Percentiles rank a stretch among this genome's conserved stretches.
Conservation (phyloP, 1,140 invertebrate species). For the Drosophila mayri region DNA sequence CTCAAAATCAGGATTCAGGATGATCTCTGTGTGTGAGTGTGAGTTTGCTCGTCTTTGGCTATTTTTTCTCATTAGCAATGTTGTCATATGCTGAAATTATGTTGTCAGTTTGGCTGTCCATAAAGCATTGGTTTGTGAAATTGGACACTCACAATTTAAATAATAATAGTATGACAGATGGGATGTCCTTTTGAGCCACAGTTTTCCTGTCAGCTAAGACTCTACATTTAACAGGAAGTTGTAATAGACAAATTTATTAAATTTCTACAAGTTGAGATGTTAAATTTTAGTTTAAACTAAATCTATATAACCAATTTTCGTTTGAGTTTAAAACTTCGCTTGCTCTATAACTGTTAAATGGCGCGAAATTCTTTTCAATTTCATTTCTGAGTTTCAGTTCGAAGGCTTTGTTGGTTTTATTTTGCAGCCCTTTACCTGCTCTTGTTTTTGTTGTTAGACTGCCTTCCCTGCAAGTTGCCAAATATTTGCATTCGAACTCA, state of each 20-base stretch:
- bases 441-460: conserved; percentile 26
- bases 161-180: conserved; percentile 33
- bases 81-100: conserved; percentile 79
- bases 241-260: not conserved
- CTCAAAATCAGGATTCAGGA: conserved; percentile 17
- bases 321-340: not conserved
- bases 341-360: conserved; percentile 65
- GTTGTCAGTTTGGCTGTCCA: conserved; percentile 71
- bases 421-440: not conserved
- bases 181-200: not conserved
- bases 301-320: not conserved
- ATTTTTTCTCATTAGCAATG: conserved; percentile 69
- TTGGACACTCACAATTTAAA: conserved; percentile 56
- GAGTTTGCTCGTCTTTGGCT: not conserved
- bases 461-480: conserved; percentile 36
- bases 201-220: not conserved
- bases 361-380: conserved; percentile 80
- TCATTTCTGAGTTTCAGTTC: conserved; percentile 49
- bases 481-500: conserved; percentile 82
- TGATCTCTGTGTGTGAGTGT: conserved; percentile 6
- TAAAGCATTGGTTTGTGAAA: conserved; percentile 56
- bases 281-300: not conserved
- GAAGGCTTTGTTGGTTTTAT: conserved; percentile 26
- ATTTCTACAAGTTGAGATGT: not conserved
- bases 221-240: not conserved